phyloP scores from a whole-genome alignment of 2,113 vertebrate species.

The Capreolus pygargus region DNA sequence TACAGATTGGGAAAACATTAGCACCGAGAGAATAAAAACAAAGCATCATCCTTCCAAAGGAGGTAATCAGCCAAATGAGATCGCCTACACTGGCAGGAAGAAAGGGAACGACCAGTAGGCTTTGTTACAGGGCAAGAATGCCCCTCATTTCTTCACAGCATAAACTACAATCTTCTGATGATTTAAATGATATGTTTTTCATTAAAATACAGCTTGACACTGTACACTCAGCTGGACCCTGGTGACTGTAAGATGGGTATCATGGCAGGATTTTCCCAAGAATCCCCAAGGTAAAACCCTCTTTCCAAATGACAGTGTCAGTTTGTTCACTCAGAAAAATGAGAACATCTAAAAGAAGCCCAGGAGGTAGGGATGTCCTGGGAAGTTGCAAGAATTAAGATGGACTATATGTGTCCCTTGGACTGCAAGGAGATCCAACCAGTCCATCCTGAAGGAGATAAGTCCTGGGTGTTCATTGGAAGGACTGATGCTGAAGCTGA shows the following conservation, averaged over 20 bases:
- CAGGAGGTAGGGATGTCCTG: accelerated
- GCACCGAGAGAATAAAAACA: background rate
- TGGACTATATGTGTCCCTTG: background rate
- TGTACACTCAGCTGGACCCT: background rate
- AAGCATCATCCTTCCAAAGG: constrained; percentile 30
- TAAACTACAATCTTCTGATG: constrained; percentile 64
- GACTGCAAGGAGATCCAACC: no score
- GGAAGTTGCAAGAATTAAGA: background rate
- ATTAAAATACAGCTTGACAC: constrained; percentile 22
- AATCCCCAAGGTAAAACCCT: background rate
- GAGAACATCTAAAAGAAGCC: background rate
- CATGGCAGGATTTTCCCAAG: background rate
- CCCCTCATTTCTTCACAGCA: background rate
- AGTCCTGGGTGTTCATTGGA: no score
- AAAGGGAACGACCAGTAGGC: background rate
- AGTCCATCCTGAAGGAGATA: no score
- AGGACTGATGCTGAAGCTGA: no score
- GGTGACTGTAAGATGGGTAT: background rate
- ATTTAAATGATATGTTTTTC: constrained; percentile 48
- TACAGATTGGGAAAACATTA: constrained; percentile 30
- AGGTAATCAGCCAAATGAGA: constrained; percentile 15
- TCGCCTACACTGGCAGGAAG: background rate
- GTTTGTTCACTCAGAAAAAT: background rate
- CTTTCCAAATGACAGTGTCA: background rate
- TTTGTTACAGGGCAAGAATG: background rate